Percentiles rank a stretch among this genome's conserved stretches.
Conservation (phyloP, 1,140 invertebrate species). For the Elysia chlorotica region DNA sequence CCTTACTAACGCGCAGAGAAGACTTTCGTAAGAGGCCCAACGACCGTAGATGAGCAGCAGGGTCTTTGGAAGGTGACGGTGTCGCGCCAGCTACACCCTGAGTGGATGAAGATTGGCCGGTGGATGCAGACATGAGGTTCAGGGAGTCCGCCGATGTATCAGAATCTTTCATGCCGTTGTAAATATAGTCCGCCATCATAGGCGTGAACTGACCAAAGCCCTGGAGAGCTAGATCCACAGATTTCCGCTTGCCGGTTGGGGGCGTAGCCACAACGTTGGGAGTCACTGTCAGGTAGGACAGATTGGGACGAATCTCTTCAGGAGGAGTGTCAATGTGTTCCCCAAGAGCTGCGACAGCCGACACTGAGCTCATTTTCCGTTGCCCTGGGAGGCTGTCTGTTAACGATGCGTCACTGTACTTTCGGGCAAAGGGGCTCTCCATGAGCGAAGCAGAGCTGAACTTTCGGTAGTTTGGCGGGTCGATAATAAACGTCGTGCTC, state of each 20-base stretch:
- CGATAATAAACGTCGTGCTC: constrained; percentile 10
- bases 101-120: too few species aligned
- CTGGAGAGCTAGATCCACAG: constrained; percentile 4
- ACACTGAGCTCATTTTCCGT: too few species aligned
- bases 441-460: constrained; percentile 3
- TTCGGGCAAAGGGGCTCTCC: not conserved
- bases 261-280: not conserved
- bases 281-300: not conserved
- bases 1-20: too few species aligned
- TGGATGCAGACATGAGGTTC: not conserved
- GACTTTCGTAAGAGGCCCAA: too few species aligned
- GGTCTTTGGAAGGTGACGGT: too few species aligned
- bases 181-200: constrained; percentile 20
- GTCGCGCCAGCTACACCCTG: too few species aligned
- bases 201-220: constrained; percentile 1
- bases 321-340: too few species aligned
- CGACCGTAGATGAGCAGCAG: too few species aligned
- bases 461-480: not conserved
- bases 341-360: constrained; percentile 2
- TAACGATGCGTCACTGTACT: not conserved
- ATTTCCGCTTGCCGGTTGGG: not conserved
- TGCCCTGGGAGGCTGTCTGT: not conserved
- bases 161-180: constrained; percentile 10
- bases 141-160: constrained; percentile 8
- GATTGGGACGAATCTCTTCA: not conserved